Base-by-base conservation (phyloP, 2,888 invertebrate species). In the Calliopum simillimum region DNA sequence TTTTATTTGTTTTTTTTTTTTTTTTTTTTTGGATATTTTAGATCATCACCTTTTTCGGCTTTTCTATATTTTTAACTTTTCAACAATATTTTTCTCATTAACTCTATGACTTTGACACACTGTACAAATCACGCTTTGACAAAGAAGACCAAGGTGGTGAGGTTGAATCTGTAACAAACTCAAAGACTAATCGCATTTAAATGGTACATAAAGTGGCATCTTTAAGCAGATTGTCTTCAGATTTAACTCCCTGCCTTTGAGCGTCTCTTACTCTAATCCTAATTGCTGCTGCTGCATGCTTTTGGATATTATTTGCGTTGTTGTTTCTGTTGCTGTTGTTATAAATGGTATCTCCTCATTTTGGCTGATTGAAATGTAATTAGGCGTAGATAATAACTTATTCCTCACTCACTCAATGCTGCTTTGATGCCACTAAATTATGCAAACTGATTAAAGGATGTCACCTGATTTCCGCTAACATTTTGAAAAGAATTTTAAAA, bases 311-410 rank as follows among this genome's bases (percentile, higher is more conserved):
- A 12, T 61, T 43, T 16, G 2, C n/a, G 41, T 4, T 46, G 61
- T 61, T 61, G 19, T 61, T 44, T 19, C 44, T n/a, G 59, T 44
- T 6, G 11, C 21, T 4, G 19, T 3, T 4, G 5, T n/a, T 5
- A 58, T 14, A 8, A 16, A 43, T 14, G 44, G 16, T 41, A n/a
- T 19, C 61, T 16, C 21, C 46, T 21, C 13, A 46, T 46, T 44
- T 23, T 16, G 43, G n/a, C 14, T 68, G 77, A 80, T 81, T 79
- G 81, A 78, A 80, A 81, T 79, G 80, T 79, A 80, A 80, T 80
- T 80, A 81, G 80, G 77, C 76, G 73, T 77, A 76, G 77, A 76
- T 80, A 80, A 80, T 80, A 66, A 53, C 66, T 56, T 23, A 49
- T 16, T 33, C 59, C 21, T 8, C 8, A n/a, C n/a, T 8, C 33